A percentile compares a stretch with the other conserved stretches of the same genome.
Evolutionary conservation across 2,113 vertebrate genomes (phyloP).

Genomic region (Vanacampus margaritifer): DNA sequence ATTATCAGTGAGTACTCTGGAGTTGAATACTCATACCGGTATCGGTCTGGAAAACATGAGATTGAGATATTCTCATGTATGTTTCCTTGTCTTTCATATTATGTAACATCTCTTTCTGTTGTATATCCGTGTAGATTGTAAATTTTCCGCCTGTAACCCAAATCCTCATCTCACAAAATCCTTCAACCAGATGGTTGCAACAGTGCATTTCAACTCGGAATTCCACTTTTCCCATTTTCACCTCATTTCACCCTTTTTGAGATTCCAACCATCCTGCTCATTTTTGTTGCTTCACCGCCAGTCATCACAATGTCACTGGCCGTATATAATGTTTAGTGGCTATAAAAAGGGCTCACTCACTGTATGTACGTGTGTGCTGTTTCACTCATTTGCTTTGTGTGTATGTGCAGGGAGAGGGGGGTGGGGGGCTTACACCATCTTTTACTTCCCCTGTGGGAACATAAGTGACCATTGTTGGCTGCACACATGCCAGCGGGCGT

Average conservation of each 20-base stretch:
- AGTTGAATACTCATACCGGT: too few species aligned
- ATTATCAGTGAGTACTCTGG: too few species aligned
- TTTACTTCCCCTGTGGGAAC: slow-evolving; percentile 69
- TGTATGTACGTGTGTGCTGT: slow-evolving; percentile 12
- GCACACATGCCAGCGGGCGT: slow-evolving; percentile 30
- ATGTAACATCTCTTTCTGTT: slow-evolving; percentile 23
- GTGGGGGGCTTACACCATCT: slow-evolving; percentile 43
- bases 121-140: background rate
- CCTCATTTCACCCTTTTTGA: slow-evolving; percentile 40
- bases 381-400: slow-evolving; percentile 27
- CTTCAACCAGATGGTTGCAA: slow-evolving; percentile 53
- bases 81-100: background rate
- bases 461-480: slow-evolving; percentile 76
- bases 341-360: background rate
- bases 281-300: slow-evolving; percentile 12
- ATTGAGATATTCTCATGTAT: background rate
- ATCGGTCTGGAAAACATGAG: too few species aligned
- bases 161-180: slow-evolving; percentile 46
- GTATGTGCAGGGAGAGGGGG: slow-evolving; percentile 19
- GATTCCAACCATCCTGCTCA: slow-evolving; percentile 23
- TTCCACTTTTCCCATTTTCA: slow-evolving; percentile 36
- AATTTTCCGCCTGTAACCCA: slow-evolving; percentile 33
- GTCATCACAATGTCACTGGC: slow-evolving; percentile 17
- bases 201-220: slow-evolving; percentile 24
- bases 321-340: background rate